Conservation (phyloP, 2,888 invertebrate species). For the Branchellion lobata region DNA sequence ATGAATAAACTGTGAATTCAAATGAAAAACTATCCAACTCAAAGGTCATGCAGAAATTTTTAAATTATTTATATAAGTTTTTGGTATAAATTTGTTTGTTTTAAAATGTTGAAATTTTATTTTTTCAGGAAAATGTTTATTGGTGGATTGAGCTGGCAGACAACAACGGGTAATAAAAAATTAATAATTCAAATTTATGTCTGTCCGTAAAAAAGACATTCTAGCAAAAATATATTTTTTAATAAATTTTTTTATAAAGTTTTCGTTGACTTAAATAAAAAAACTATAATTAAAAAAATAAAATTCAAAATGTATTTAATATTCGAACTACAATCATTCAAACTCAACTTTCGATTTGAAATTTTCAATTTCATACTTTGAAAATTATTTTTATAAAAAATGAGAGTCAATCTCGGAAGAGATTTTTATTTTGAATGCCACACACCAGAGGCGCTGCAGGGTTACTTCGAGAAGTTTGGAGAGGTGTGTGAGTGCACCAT, state of each 20-base stretch:
- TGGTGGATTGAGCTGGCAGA: constrained; percentile 99
- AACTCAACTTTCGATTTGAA: not conserved
- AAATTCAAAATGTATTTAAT: not conserved
- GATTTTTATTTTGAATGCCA: too few species aligned
- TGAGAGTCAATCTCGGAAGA: too few species aligned
- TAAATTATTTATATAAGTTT: too few species aligned
- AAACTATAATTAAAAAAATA: not conserved
- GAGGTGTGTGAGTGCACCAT: constrained; percentile 99
- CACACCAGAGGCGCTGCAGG: constrained; percentile 93
- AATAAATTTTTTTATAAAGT: too few species aligned
- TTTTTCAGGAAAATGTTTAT: constrained; percentile 99
- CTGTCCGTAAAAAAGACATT: too few species aligned
- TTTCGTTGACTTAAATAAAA: not conserved
- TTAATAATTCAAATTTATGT: not conserved
- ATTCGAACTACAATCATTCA: not conserved
- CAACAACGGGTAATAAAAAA: constrained; percentile 82
- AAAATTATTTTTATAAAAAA: too few species aligned
- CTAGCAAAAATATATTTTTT: too few species aligned
- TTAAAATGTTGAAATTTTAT: constrained; percentile 50
- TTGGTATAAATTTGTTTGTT: too few species aligned
- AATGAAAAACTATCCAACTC: too few species aligned
- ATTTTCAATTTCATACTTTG: too few species aligned
- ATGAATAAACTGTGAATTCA: not conserved
- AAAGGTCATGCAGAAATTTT: too few species aligned
- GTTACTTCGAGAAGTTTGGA: constrained; percentile 98